Percentiles rank a stretch among this genome's conserved stretches.
phyloP scores from a whole-genome alignment of 2,113 vertebrate genomes.

The Verasper variegatus region DNA sequence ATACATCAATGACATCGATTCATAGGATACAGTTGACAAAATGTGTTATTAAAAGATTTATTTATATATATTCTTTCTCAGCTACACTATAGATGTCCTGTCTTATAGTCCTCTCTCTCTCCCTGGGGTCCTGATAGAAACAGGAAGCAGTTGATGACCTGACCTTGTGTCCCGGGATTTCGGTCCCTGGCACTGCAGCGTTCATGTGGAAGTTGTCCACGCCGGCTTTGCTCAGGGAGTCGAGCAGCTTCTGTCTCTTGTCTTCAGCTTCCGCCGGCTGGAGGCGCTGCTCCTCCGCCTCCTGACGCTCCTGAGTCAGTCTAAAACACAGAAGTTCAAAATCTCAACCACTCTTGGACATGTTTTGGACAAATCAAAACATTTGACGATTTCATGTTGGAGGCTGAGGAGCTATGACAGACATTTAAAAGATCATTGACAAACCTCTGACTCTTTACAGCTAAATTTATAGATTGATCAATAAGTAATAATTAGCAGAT shows the following conservation, averaged over 20 bases:
- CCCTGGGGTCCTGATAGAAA: not conserved
- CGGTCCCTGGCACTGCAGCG: constrained; percentile 93
- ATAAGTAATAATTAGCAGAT: too few species aligned
- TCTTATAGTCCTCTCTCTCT: not conserved
- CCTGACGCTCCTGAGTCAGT: constrained; percentile 87
- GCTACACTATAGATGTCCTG: not conserved
- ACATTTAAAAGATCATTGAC: not conserved
- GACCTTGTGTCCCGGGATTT: constrained; percentile 92
- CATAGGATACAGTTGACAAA: too few species aligned
- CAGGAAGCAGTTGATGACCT: not conserved
- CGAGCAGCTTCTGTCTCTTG: constrained; percentile 61
- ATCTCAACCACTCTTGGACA: too few species aligned
- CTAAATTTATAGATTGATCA: too few species aligned
- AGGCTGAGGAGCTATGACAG: not conserved
- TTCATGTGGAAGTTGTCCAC: constrained; percentile 90
- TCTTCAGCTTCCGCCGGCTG: constrained; percentile 60
- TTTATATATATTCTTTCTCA: too few species aligned
- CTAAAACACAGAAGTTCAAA: constrained; percentile 68
- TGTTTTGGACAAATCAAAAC: not conserved
- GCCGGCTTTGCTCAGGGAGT: constrained; percentile 83
- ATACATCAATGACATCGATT: too few species aligned
- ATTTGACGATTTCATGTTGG: not conserved
- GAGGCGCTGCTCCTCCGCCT: constrained; percentile 67
- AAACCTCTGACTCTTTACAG: too few species aligned
- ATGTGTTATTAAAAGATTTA: too few species aligned